Evolutionary conservation across 2,797 vertebrate genomes (phyloP), one percentile per base, ranked within the genome.

Genomic region (Lacerta agilis): DNA sequence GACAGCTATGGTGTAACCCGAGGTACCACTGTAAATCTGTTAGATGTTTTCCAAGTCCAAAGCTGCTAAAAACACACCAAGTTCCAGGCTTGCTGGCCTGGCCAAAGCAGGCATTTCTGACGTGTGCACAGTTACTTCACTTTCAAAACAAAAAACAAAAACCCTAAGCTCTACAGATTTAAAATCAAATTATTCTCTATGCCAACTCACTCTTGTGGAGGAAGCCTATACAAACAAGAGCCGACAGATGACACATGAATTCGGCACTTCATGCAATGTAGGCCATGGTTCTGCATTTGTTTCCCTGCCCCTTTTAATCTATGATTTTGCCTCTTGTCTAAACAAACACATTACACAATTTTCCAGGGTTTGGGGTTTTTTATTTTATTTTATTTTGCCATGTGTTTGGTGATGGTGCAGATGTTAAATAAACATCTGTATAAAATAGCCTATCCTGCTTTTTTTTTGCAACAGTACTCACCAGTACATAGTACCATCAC

Each of bases 21-120:
- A 33, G 33, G 33, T 33, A 33, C 33, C 33, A 33, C 33, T 33
- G 33, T 49, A 49, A 95, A 94, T 94, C 90, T 94, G 76, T 91
- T 83, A 91, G 90, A 93, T 85, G 3, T 91, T 95, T 92, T 91
- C 90, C 91, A 88, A 93, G 89, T 88, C 90, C 23, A 80, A 90
- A 91, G 87, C 87, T 85, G 87, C 82, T 93, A 91, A 90, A 93
- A 94, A 94, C 92, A 55, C 91, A 90, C 36, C 80, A 86, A 86
- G 90, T 89, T 88, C 79, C 61, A 83, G 80, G 90, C 93, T 79
- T 69, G 25, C 13, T 89, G 79, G 86, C 67, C 67, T 93, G 82
- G 69, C 86, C 0, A 2, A 92, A 85, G 10, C n/a, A 88, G 79
- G 5, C 38, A 58, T 79, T 88, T 87, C 86, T 93, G 66, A 94